Evolutionary conservation across 1,140 invertebrate species (phyloP).

Genomic region (Euura saliciscinereae): DNA sequence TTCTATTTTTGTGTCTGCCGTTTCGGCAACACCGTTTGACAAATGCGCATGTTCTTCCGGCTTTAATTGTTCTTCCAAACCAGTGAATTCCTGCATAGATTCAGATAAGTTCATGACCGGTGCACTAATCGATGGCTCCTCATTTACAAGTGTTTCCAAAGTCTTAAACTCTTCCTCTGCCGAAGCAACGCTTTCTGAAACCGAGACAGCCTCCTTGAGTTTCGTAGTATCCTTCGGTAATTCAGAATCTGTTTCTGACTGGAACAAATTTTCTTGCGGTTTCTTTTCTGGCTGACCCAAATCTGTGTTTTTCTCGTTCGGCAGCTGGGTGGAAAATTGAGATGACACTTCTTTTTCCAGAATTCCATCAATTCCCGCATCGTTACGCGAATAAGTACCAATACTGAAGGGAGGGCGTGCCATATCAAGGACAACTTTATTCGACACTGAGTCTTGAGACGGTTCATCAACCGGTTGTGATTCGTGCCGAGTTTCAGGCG

Average conservation of each 20-base stretch:
- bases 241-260: neutral
- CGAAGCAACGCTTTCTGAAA: neutral
- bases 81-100: conserved; percentile 47
- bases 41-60: conserved; percentile 17
- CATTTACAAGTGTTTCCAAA: neutral
- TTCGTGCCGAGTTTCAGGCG: neutral
- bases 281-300: neutral
- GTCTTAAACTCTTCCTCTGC: neutral
- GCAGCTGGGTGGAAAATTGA: too few relatives aligned
- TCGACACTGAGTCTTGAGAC: neutral
- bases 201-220: neutral
- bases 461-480: neutral
- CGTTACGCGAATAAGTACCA: neutral
- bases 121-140: conserved; percentile 1
- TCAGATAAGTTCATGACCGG: conserved; percentile 37
- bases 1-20: conserved; percentile 26
- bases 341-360: too few relatives aligned
- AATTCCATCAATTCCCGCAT: too few relatives aligned
- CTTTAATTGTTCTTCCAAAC: conserved; percentile 36
- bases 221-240: neutral
- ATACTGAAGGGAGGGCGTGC: neutral
- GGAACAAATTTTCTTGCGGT: neutral
- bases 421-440: neutral
- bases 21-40: conserved; percentile 12
- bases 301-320: neutral